These are phyloP conservation scores for Apocheima hispidaria DNA, from an alignment of 2,888 invertebrate species.

Conservation along the genomic window DNA sequence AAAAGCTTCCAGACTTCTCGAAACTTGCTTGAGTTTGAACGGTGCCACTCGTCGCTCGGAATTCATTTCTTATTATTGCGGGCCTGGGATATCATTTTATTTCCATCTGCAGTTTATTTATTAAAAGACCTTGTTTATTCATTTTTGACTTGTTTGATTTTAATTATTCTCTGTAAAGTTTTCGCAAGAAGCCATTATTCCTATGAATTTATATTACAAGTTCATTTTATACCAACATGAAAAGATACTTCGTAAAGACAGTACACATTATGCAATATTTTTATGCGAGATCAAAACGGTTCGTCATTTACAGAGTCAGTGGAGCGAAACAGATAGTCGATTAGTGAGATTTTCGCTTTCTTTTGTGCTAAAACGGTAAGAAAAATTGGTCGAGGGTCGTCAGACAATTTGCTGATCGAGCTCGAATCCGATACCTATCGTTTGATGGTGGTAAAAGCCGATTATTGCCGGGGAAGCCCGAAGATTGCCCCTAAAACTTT, in stretches of 20 bases:
- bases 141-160: slow-evolving; percentile 2
- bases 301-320: slow-evolving; percentile 33
- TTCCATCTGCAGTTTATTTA: slow-evolving; percentile 34
- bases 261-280: slow-evolving; percentile 14
- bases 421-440: slow-evolving; percentile 57
- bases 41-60: slow-evolving; percentile 36
- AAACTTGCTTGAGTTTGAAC: slow-evolving; percentile 43
- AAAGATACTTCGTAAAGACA: slow-evolving; percentile 9
- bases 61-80: slow-evolving; percentile 42
- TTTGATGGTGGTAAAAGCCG: slow-evolving; percentile 66
- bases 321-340: slow-evolving; percentile 44
- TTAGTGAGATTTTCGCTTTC: slow-evolving; percentile 43
- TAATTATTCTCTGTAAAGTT: slow-evolving; percentile 1
- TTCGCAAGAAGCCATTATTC: neutral
- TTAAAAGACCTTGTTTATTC: slow-evolving; percentile 15
- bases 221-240: neutral
- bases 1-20: slow-evolving; percentile 41
- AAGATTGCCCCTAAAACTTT: slow-evolving; percentile 77
- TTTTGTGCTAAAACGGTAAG: slow-evolving; percentile 47
- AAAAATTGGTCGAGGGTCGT: slow-evolving; percentile 58
- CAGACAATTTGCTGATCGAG: slow-evolving; percentile 61
- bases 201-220: neutral
- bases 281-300: slow-evolving; percentile 19
- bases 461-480: slow-evolving; percentile 66
- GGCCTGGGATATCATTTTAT: slow-evolving; percentile 36